Base-by-base conservation (phyloP, 1,140 invertebrate genomes). In the Sycophaga agraensis region DNA sequence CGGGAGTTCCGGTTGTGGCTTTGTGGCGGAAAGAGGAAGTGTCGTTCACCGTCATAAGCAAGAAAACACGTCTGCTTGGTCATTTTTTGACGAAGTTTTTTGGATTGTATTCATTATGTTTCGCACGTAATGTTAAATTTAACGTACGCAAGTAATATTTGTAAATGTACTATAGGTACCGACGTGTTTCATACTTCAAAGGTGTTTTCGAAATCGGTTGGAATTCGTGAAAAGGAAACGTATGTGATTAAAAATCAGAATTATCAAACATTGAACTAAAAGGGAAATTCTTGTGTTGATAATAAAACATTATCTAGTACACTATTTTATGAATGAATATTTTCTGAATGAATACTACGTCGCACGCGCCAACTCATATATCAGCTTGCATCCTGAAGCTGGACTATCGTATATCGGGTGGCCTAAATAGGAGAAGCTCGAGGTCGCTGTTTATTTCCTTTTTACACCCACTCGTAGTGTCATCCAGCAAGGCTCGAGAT, bases 371-470 rank as follows among this genome's bases (percentile, higher is more conserved):
- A 66, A 58, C 70, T 73, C 70, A 66, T 49, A 28, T 76, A 31
- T 78, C 74, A 68, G 63, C 63, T 68, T 62, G 69, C 75, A 79
- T 79, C 76, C 76, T 78, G 75, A 71, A 73, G 66, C 68, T 66
- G 65, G 46, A 63, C 66, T 70, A 72, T 71, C 72, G 46, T 69
- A 63, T 77, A 79, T 79, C 76, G 72, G 67, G 69, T 75, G 76
- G 73, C 75, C 78, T 77, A 78, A 79, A 79, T 78, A 74, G 64
- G 66, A 67, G 63, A 67, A 66, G 67, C 65, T 63, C 74, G 76
- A 78, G 76, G 75, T 76, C 75, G 70, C 70, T 75, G 67, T 69
- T 70, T 75, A 70, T 69, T 79, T 74, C 77, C 78, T 78, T 71
- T 62, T 73, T 34, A 77, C 75, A 74, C 74, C 75, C 70, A 76